A percentile compares a stretch with the other conserved stretches of the same genome.
phyloP scores from a whole-genome alignment of 2,797 vertebrate genomes.

The Choloepus didactylus region DNA sequence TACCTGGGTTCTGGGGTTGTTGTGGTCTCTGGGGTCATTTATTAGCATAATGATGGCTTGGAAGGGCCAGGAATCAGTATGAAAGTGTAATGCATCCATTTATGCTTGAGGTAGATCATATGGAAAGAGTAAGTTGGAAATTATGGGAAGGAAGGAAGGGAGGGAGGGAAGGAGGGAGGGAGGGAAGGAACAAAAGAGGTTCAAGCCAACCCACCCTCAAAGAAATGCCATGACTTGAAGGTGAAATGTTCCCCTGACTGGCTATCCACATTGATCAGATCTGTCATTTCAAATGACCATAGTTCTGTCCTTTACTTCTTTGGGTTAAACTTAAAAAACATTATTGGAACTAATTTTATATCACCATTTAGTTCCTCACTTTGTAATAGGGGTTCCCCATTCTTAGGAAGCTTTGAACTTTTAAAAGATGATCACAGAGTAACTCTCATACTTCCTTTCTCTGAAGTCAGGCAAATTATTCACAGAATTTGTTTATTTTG shows the following conservation, averaged over 20 bases:
- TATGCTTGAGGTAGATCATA: neutral
- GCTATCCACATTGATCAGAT: neutral
- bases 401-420: neutral
- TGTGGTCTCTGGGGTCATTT: neutral
- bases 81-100: neutral
- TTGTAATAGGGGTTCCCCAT: neutral
- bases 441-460: neutral
- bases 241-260: neutral
- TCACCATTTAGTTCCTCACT: neutral
- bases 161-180: accelerated
- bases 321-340: slow-evolving; percentile 10
- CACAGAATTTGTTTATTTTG: slow-evolving; percentile 32
- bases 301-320: neutral
- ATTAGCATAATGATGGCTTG: neutral
- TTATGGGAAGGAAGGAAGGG: no score
- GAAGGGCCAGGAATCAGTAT: neutral
- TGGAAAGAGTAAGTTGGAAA: neutral
- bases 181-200: no score
- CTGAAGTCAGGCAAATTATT: neutral
- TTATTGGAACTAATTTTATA: slow-evolving; percentile 24
- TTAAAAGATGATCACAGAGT: neutral
- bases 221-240: neutral
- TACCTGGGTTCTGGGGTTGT: neutral
- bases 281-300: neutral
- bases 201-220: neutral